These are phyloP conservation scores for Cancer borealis DNA, from an alignment of 2,888 invertebrate species.

Conservation along the genomic window DNA sequence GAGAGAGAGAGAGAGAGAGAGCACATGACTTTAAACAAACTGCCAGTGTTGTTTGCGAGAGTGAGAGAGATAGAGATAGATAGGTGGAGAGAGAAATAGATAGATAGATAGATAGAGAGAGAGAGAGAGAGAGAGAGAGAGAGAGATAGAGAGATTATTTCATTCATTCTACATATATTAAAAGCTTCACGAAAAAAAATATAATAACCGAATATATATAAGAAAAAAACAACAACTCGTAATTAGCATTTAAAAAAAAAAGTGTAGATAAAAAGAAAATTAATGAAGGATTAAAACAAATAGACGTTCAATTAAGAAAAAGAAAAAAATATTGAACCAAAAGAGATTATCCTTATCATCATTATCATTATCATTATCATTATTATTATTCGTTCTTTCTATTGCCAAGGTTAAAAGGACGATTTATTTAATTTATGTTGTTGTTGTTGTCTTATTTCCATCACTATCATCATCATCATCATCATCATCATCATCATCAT, in stretches of 20 bases:
- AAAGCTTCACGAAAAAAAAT: not conserved
- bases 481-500: not conserved
- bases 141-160: not conserved
- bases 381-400: not conserved
- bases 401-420: constrained; percentile 18
- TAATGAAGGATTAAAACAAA: not conserved
- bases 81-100: not conserved
- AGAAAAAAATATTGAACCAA: not conserved
- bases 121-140: constrained; percentile 10
- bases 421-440: not conserved
- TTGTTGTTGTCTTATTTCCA: not conserved
- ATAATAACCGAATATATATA: not conserved
- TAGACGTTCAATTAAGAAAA: not conserved
- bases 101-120: not conserved
- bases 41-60: too few species aligned
- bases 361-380: constrained; percentile 35
- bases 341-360: not conserved
- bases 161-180: not conserved
- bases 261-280: not conserved
- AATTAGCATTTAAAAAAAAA: too few species aligned
- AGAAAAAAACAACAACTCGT: not conserved
- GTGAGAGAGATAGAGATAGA: constrained; percentile 24
- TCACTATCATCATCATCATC: not conserved
- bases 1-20: constrained; percentile 20
- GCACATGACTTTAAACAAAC: not conserved